phyloP scores from a whole-genome alignment of 1,140 invertebrate species.

The Calephelis virginiensis region DNA sequence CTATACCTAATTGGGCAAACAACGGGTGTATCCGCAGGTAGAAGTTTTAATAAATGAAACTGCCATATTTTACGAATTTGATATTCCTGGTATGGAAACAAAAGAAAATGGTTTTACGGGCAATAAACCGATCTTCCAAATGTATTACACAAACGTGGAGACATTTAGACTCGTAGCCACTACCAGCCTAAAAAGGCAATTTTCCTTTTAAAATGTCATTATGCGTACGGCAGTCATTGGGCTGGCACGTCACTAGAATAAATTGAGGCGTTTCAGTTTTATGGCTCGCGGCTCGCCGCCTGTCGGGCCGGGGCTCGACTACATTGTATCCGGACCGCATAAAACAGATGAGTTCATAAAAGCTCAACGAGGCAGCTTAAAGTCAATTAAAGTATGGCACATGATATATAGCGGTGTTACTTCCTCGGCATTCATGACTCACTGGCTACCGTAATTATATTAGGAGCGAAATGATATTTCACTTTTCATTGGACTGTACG shows the following conservation, averaged over 20 bases:
- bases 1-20: too few relatives aligned
- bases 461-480: slow-evolving; percentile 25
- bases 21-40: too few relatives aligned
- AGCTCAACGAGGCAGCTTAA: slow-evolving; percentile 54
- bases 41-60: too few relatives aligned
- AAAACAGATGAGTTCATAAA: slow-evolving; percentile 67
- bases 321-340: slow-evolving; percentile 54
- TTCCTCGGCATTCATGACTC: slow-evolving; percentile 47
- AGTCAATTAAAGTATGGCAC: slow-evolving; percentile 59
- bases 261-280: slow-evolving; percentile 52
- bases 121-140: not conserved
- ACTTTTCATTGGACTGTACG: slow-evolving; percentile 1
- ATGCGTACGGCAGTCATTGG: slow-evolving; percentile 18
- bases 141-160: not conserved
- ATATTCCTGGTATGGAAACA: too few relatives aligned
- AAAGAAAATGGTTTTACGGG: not conserved
- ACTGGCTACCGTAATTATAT: slow-evolving; percentile 41
- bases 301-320: slow-evolving; percentile 44
- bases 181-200: slow-evolving; percentile 7
- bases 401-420: slow-evolving; percentile 49
- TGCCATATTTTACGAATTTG: too few relatives aligned
- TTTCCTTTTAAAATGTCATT: slow-evolving; percentile 19
- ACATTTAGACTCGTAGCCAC: not conserved
- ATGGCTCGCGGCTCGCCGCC: slow-evolving; percentile 30
- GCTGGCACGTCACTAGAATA: slow-evolving; percentile 36